Evolutionary conservation across 2,888 invertebrate genomes (phyloP), one percentile per base, ranked within the genome.

Genomic region (Dilophus febrilis): DNA sequence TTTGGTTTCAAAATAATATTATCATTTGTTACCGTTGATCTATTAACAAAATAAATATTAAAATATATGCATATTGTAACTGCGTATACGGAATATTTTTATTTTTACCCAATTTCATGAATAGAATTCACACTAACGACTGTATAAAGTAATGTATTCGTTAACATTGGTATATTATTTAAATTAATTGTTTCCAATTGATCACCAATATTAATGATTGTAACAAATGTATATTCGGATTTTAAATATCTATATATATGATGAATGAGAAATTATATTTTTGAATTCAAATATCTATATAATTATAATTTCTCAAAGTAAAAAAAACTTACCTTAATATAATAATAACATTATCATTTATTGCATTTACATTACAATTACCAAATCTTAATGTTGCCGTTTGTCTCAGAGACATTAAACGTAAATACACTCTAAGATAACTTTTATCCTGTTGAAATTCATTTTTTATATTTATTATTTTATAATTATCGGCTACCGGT

Each of bases 341-440:
- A 6, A 59, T 58, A 37, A 48, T 50, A 2, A 62, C 58, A 31
- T 61, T 55, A 13, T 65, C 38, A 19, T 57, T 52, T 2, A 64
- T 11, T 6, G 59, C 59, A 37, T 48, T 50, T 1, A 62, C 58
- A 31, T 61, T 55, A 13, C 64, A 38, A 19, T 57, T 53, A 2
- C 68, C 70, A 1, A 50, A 40, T 1, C 51, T 54, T 3, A 66
- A 53, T 0, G 66, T 55, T 0, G 51, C 45, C 0, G 48, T 52
- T 43, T 61, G 64, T 48, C 61, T 40, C n/a, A 71, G 44, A 1
- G 55, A 48, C 4, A 62, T 61, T 29, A 77, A 52, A 12, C 66
- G 62, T 46, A 69, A 70, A 54, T 71, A 75, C 0, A 73, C 63
- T 44, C 68, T 68, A 45, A 63, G 70, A 53, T 74, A 71, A 37